Conservation (phyloP, 1,140 invertebrate genomes). For the Apis laboriosa region DNA sequence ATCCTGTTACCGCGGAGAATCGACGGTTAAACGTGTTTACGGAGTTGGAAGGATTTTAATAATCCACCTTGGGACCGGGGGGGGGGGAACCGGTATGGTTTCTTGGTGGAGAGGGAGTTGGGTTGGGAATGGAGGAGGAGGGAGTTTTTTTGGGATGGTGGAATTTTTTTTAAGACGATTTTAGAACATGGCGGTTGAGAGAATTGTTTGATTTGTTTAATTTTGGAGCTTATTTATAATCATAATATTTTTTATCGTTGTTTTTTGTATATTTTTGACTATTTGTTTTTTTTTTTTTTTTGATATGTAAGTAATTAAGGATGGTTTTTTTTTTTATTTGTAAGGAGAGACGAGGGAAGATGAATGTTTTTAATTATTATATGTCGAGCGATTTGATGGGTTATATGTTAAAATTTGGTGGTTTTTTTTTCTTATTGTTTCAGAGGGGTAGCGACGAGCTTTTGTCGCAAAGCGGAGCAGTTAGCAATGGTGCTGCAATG, state of each 20-base stretch:
- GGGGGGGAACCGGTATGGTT: neutral
- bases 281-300: too few species aligned
- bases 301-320: too few species aligned
- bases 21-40: conserved; percentile 19
- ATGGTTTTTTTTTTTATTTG: too few species aligned
- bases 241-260: too few species aligned
- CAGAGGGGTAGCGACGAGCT: conserved; percentile 98
- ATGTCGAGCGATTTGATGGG: too few species aligned
- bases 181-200: too few species aligned
- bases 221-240: too few species aligned
- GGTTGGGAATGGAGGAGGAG: neutral
- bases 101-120: neutral
- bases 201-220: too few species aligned
- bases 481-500: conserved; percentile 94
- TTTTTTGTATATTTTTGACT: too few species aligned
- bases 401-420: neutral
- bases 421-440: conserved; percentile 79
- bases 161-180: too few species aligned
- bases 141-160: neutral
- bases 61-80: conserved; percentile 3
- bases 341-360: too few species aligned
- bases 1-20: conserved; percentile 16
- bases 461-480: conserved; percentile 94
- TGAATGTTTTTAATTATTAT: too few species aligned
- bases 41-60: conserved; percentile 21